phyloP scores from a whole-genome alignment of 92 coral and sea anemone species.

The Virgularia gustaviana region DNA sequence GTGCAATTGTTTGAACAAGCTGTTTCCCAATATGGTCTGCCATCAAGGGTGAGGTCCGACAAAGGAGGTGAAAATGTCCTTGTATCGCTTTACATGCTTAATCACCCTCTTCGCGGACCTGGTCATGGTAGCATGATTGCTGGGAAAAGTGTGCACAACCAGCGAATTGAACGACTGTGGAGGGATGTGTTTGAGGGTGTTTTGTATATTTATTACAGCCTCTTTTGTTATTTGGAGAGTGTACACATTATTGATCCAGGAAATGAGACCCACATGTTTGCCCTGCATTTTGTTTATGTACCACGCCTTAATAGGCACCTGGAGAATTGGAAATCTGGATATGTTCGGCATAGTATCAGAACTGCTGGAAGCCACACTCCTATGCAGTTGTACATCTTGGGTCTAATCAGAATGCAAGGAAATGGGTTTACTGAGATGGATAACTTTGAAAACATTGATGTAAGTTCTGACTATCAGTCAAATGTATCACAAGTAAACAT shows the following conservation, averaged over 20 bases:
- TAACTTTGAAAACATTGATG: constrained; percentile 10
- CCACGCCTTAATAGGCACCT: constrained; percentile 48
- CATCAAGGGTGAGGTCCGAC: constrained; percentile 16
- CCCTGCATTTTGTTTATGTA: constrained; percentile 38
- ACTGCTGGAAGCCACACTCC: constrained; percentile 67
- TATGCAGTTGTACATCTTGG: constrained; percentile 65
- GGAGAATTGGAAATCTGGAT: constrained; percentile 54
- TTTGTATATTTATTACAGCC: constrained; percentile 26
- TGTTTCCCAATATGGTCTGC: constrained; percentile 14
- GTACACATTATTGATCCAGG: constrained; percentile 13
- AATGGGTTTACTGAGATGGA: constrained; percentile 15
- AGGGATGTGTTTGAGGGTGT: constrained; percentile 42
- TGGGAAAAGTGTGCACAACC: too few relatives aligned
- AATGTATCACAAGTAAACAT: background rate
- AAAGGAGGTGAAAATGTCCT: constrained; percentile 33
- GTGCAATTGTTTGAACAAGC: constrained; percentile 19
- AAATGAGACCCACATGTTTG: constrained; percentile 18
- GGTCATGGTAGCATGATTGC: constrained; percentile 21
- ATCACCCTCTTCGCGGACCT: constrained; percentile 28
- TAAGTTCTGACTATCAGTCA: constrained; percentile 1
- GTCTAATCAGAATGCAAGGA: constrained; percentile 60
- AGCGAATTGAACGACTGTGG: constrained; percentile 21
- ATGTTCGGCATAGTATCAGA: constrained; percentile 57
- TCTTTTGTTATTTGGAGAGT: constrained; percentile 30
- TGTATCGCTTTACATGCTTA: constrained; percentile 15